These are phyloP conservation scores for Pluvialis apricaria DNA, from an alignment of 2,113 vertebrate species.

Conservation along the genomic window DNA sequence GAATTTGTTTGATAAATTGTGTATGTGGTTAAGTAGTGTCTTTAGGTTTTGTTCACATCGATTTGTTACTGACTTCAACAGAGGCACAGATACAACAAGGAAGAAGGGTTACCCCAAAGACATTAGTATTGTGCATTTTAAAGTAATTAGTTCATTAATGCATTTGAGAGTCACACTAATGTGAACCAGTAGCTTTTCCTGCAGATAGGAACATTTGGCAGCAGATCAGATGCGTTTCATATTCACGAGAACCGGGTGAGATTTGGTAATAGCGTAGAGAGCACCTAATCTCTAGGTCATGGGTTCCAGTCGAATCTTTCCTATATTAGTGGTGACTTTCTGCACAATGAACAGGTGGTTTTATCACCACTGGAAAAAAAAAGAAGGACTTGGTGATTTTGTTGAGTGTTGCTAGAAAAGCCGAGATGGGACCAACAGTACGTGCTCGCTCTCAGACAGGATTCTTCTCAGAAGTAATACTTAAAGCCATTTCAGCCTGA, in stretches of 20 bases:
- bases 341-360: background rate
- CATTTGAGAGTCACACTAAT: background rate
- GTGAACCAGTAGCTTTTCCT: background rate
- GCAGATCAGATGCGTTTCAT: background rate
- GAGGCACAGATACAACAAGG: background rate
- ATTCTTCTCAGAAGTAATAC: background rate
- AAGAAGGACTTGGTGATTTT: background rate
- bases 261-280: background rate
- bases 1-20: background rate
- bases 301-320: background rate
- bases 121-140: background rate
- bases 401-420: background rate
- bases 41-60: background rate
- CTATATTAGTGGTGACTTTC: background rate
- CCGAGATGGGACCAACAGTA: background rate
- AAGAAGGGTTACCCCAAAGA: background rate
- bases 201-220: background rate
- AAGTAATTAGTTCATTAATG: conserved; percentile 3
- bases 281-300: background rate
- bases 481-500: background rate
- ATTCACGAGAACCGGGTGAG: background rate
- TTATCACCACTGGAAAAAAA: background rate
- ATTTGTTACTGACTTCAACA: background rate
- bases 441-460: background rate
- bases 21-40: background rate